Conservation (phyloP, 2,113 vertebrate genomes). For the Rhea americana region DNA sequence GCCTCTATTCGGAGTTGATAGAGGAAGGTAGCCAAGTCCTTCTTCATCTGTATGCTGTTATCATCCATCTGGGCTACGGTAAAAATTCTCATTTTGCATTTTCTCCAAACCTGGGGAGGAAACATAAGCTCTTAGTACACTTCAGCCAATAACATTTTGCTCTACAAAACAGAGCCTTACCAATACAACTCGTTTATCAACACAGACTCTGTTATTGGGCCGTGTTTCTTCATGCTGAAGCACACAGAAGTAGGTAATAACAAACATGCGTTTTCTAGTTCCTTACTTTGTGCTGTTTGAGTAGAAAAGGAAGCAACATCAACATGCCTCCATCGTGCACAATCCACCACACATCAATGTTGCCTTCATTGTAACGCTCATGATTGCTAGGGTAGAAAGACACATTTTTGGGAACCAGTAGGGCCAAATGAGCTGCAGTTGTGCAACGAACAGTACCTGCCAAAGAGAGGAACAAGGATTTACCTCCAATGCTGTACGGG, state of each 20-base stretch:
- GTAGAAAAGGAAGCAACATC: constrained; percentile 96
- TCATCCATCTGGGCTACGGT: constrained; percentile 99
- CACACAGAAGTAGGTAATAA: not conserved
- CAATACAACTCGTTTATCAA: not conserved
- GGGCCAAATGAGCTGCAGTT: constrained; percentile 93
- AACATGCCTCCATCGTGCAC: constrained; percentile 98
- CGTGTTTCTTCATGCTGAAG: not conserved
- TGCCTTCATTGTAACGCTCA: constrained; percentile 94
- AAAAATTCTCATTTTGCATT: constrained; percentile 97
- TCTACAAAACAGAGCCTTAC: not conserved
- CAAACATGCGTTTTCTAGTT: not conserved
- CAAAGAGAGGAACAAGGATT: constrained; percentile 4
- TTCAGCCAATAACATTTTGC: not conserved
- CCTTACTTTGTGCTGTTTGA: constrained; percentile 95
- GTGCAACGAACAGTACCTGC: constrained; percentile 95
- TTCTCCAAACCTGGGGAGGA: constrained; percentile 89
- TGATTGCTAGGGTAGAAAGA: constrained; percentile 98
- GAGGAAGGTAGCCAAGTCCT: constrained; percentile 93
- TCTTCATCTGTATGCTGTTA: constrained; percentile 99
- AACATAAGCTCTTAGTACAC: not conserved
- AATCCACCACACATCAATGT: constrained; percentile 99
- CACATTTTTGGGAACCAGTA: constrained; percentile 97
- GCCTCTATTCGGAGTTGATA: constrained; percentile 97
- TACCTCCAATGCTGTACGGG: not conserved
- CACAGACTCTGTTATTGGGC: not conserved